Conservation (phyloP, 2,113 vertebrate species). For the Ammodramus savannarum region DNA sequence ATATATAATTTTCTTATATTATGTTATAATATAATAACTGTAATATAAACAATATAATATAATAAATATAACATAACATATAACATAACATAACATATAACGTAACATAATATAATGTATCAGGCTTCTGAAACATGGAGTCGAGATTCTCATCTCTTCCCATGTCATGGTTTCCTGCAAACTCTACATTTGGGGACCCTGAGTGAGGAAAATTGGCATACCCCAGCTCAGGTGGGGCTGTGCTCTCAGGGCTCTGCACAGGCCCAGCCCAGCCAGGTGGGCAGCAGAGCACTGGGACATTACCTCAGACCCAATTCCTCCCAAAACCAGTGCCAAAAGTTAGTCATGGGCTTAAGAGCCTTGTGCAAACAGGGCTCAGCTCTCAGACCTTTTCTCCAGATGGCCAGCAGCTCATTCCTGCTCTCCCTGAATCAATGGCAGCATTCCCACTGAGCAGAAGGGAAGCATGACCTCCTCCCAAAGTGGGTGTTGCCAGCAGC, state of each 20-base stretch:
- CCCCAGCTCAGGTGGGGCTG: neutral
- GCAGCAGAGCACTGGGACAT: neutral
- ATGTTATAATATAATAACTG: too few relatives aligned
- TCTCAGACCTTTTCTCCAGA: neutral
- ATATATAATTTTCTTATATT: too few relatives aligned
- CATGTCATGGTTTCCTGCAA: too few relatives aligned
- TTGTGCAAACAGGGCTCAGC: neutral
- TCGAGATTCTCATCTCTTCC: too few relatives aligned
- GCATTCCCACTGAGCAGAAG: neutral
- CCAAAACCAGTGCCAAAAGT: neutral
- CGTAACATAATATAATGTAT: too few relatives aligned
- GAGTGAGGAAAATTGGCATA: too few relatives aligned
- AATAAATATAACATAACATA: too few relatives aligned
- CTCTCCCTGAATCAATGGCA: neutral
- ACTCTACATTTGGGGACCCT: too few relatives aligned
- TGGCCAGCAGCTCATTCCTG: conserved; percentile 28
- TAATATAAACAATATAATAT: too few relatives aligned
- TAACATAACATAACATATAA: too few relatives aligned
- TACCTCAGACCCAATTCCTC: neutral
- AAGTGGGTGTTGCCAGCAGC: neutral
- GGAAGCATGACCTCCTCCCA: neutral
- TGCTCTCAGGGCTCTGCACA: neutral
- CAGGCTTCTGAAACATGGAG: too few relatives aligned
- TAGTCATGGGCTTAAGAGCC: neutral
- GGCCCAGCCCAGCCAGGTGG: neutral